Conservation (phyloP, 1,140 invertebrate genomes). For the Neuroterus valhalla region DNA sequence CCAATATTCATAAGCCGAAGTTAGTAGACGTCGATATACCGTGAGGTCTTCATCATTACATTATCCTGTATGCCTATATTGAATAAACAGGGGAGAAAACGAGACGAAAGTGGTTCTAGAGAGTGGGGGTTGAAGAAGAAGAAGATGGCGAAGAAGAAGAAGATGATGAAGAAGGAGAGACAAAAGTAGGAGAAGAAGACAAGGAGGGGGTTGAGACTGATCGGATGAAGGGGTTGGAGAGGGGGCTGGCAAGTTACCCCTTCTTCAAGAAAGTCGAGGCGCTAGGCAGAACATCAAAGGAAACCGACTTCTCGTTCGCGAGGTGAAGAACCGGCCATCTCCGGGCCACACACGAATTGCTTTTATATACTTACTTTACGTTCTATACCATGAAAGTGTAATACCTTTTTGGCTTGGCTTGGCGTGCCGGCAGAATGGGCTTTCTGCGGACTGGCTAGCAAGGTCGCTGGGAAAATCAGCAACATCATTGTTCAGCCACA, state of each 20-base stretch:
- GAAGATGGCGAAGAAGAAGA: conserved; percentile 39
- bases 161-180: conserved; percentile 34
- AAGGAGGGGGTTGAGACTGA: conserved; percentile 46
- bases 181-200: conserved; percentile 31
- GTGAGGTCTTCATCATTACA: conserved; percentile 28
- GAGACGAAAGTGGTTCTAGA: conserved; percentile 24
- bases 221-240: conserved; percentile 50
- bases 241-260: conserved; percentile 45
- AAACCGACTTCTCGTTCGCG: conserved; percentile 74
- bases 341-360: conserved; percentile 75
- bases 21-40: conserved; percentile 16
- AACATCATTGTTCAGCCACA: conserved; percentile 4
- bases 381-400: conserved; percentile 62
- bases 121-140: conserved; percentile 18
- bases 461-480: conserved; percentile 19
- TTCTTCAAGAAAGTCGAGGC: conserved; percentile 36
- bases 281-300: conserved; percentile 73
- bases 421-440: conserved; percentile 32
- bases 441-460: background rate
- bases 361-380: conserved; percentile 71
- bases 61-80: background rate
- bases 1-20: conserved; percentile 27
- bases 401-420: conserved; percentile 50
- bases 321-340: conserved; percentile 75
- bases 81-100: conserved; percentile 45